Conservation (phyloP, 2,888 invertebrate genomes). For the Eupithecia insigniata region DNA sequence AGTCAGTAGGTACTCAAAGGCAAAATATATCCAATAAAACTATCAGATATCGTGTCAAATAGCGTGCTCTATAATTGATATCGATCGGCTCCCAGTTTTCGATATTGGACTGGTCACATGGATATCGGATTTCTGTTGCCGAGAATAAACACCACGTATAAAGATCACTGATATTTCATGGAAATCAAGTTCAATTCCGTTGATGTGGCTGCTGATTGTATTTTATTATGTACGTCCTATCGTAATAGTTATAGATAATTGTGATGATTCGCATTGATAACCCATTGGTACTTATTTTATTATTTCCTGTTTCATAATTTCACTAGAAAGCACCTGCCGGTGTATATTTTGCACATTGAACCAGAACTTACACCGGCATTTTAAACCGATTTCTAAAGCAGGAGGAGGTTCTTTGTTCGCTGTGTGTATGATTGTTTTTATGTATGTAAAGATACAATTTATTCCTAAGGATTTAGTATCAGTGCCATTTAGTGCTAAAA, state of each 20-base stretch:
- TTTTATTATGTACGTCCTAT: conserved; percentile 24
- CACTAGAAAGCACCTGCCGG: not conserved
- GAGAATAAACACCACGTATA: not conserved
- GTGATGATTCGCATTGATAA: conserved; percentile 24
- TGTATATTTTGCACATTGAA: not conserved
- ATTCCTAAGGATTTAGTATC: too few species aligned
- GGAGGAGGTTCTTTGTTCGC: too few species aligned
- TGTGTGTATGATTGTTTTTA: too few species aligned
- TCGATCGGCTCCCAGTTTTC: conserved; percentile 15
- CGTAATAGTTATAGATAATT: not conserved
- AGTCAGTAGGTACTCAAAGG: too few species aligned
- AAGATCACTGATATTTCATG: conserved; percentile 18
- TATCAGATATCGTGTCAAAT: not conserved
- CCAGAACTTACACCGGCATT: not conserved
- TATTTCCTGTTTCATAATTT: conserved; percentile 14
- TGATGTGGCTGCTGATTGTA: conserved; percentile 28
- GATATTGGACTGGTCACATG: conserved; percentile 24
- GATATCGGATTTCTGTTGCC: conserved; percentile 24
- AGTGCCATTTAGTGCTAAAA: too few species aligned
- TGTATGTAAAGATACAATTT: too few species aligned
- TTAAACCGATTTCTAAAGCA: too few species aligned
- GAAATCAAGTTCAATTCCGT: conserved; percentile 21
- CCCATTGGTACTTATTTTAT: not conserved
- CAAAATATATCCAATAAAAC: conserved; percentile 9
- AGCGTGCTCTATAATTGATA: conserved; percentile 18